Evolutionary conservation across 2,113 vertebrate species (phyloP).

Genomic region (Fulica atra): DNA sequence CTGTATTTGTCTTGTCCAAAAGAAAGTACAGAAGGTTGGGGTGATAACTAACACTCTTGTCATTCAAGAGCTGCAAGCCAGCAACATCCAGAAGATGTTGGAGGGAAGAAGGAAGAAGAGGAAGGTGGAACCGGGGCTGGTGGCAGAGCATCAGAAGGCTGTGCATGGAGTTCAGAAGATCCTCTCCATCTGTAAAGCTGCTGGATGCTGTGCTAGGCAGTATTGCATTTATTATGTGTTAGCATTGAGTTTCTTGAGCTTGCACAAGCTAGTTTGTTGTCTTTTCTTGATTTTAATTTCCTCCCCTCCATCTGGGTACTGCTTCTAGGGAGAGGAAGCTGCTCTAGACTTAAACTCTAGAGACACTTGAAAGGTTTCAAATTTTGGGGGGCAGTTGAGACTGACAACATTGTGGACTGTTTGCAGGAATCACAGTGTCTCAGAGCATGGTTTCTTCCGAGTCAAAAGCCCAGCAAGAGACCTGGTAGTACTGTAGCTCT

Average conservation of each 20-base stretch:
- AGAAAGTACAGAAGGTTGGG: background rate
- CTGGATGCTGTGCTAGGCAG: background rate
- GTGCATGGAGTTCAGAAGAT: slow-evolving; percentile 51
- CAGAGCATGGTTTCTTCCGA: background rate
- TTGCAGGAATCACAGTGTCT: background rate
- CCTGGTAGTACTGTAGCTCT: background rate
- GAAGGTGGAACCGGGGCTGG: background rate
- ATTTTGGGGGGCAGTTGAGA: background rate
- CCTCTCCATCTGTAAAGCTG: background rate
- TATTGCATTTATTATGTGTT: background rate
- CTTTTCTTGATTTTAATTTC: background rate
- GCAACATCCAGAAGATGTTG: slow-evolving; percentile 34
- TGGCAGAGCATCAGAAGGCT: slow-evolving; percentile 12
- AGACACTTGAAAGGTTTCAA: background rate
- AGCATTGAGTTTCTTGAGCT: background rate
- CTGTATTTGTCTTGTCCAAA: background rate
- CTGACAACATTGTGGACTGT: fast-evolving
- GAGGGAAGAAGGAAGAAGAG: slow-evolving; percentile 35
- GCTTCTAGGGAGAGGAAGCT: background rate
- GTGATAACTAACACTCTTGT: slow-evolving; percentile 45
- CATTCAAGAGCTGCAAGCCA: slow-evolving; percentile 64
- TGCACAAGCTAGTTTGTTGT: background rate
- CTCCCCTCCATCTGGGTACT: background rate
- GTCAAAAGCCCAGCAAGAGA: background rate
- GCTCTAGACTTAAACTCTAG: background rate